Conservation (phyloP, 2,113 vertebrate genomes). For the Atlantisia rogersi region DNA sequence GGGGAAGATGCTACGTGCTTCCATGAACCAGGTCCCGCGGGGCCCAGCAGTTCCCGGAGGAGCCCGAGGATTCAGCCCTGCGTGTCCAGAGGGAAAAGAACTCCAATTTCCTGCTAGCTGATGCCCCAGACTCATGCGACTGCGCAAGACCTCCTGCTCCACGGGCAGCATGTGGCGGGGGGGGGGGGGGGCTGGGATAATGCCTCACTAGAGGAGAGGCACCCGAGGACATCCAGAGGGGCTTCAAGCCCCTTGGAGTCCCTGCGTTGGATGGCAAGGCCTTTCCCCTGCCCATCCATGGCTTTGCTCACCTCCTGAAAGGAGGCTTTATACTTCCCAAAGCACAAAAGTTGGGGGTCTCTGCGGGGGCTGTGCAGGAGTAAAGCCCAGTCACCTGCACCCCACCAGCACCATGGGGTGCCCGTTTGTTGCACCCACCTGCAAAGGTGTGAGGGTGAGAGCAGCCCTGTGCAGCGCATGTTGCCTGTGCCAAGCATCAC, state of each 20-base stretch:
- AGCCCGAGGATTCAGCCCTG: background rate
- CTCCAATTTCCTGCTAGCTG: background rate
- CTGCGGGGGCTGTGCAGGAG: background rate
- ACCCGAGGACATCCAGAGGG: background rate
- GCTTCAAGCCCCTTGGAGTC: background rate
- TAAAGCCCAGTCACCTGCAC: background rate
- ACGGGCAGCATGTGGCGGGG: accelerated
- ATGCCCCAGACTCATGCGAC: background rate
- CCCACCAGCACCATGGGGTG: background rate
- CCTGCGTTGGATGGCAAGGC: background rate
- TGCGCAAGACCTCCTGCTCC: background rate
- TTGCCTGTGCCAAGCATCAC: background rate
- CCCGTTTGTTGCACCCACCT: background rate
- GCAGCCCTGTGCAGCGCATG: too few relatives aligned
- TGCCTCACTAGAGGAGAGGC: background rate
- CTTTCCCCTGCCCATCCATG: background rate
- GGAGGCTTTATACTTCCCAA: background rate
- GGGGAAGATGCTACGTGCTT: background rate
- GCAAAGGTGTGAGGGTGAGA: background rate
- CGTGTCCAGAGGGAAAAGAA: background rate
- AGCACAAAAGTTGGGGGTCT: background rate
- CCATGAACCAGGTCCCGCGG: background rate
- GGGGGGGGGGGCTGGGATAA: background rate
- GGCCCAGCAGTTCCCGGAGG: background rate
- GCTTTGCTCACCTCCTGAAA: background rate